Base-by-base conservation (phyloP, 2,888 invertebrate species). In the Synergus itoensis region DNA sequence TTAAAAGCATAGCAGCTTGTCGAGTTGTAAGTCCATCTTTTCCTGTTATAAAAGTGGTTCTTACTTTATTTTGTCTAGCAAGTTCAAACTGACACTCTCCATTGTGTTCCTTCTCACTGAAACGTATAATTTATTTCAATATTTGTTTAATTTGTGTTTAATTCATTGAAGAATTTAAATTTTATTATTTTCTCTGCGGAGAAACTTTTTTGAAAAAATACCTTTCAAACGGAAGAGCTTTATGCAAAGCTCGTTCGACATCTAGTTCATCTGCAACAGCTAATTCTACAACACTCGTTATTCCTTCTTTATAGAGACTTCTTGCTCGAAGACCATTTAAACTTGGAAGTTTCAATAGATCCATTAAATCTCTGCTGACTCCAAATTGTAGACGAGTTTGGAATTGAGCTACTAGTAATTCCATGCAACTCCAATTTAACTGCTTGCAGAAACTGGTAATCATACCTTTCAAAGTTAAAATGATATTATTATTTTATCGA, bases 361-460 rank as follows among this genome's bases (percentile, higher is more conserved):
- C 99, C 83, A 99, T 94, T 62, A 99, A 93, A 91, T 99, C 99
- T 36, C 96, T 94, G 89, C 97, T 96, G 67, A 99, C 96, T 14
- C 99, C 99, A 92, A 99, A 99, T 88, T 97, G 97, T 63, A 99
- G 94, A 18, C 99, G 95, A 88, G 97, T 96, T 93, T 99, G 98
- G 92, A 99, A 99, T 92, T 99, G 98, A 0, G 96, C 95, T 63
- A 99, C 94, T 62, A 99, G 93, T 84, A 98, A 93, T 91, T 98
- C 97, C 88, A 99, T 94, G 90, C 96, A 97, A 84, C 95, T 95
- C 99, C 99, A 99, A 40, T 98, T 98, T 14, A 99, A 93, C 77
- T 98, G 96, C 83, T 95, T 95, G 92, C 99, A 98, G 93, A 99
- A 99, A n/a, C 97, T 95, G 4, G 98, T 98, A 1, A 99, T 97